A percentile compares a stretch with the other conserved stretches of the same genome.
These are phyloP conservation scores for Microtus montanus DNA, from an alignment of 2,113 vertebrate genomes.

Conservation along the genomic window DNA sequence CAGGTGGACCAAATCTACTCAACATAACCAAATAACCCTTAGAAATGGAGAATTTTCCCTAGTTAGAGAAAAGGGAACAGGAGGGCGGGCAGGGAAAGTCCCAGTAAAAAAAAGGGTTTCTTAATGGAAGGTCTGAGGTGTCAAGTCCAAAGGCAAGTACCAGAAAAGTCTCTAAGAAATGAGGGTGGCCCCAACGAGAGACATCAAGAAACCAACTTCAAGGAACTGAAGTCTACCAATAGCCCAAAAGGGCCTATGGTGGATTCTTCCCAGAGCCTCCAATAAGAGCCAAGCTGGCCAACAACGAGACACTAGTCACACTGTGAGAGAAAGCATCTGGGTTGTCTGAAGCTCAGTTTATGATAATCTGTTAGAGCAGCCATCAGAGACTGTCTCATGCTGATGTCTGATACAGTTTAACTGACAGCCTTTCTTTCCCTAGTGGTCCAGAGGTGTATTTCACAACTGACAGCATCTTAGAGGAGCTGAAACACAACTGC, in stretches of 20 bases:
- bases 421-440: background rate
- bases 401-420: background rate
- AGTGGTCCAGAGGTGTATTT: background rate
- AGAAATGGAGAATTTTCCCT: conserved; percentile 6
- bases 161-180: background rate
- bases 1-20: background rate
- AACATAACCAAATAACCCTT: background rate
- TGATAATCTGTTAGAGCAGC: background rate
- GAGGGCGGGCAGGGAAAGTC: background rate
- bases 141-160: background rate
- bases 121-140: background rate
- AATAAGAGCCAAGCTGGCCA: background rate
- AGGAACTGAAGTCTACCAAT: background rate
- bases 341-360: background rate
- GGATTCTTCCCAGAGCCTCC: background rate
- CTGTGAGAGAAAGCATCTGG: background rate
- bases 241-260: background rate
- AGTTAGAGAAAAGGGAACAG: background rate
- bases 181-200: background rate
- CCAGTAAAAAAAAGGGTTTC: background rate
- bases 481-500: background rate
- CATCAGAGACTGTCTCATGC: background rate
- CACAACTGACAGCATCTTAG: background rate
- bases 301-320: background rate
- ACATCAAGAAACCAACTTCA: background rate